Conservation (phyloP, 2,888 invertebrate genomes). For the Drosophila nr. perissopoda region DNA sequence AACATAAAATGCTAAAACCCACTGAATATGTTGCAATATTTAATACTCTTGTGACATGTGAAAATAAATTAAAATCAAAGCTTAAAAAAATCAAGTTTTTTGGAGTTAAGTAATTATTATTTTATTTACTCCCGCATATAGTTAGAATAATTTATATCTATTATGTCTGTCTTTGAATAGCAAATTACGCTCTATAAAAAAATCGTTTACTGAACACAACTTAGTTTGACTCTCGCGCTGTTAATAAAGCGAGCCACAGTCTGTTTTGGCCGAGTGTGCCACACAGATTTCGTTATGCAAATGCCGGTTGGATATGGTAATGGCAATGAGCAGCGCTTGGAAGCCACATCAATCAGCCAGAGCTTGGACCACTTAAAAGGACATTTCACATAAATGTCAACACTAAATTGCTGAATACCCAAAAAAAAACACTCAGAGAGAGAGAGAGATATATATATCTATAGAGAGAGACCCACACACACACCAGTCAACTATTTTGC, state of each 20-base stretch:
- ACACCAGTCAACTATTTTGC: constrained; percentile 37
- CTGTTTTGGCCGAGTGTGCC: constrained; percentile 18
- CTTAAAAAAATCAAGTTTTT: background rate
- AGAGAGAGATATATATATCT: constrained; percentile 5
- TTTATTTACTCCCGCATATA: background rate
- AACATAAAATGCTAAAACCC: background rate
- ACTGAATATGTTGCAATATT: background rate
- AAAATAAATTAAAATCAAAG: background rate
- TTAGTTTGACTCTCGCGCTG: constrained; percentile 6
- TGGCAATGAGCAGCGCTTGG: constrained; percentile 18
- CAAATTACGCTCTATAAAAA: background rate
- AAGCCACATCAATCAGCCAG: constrained; percentile 65
- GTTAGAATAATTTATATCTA: background rate
- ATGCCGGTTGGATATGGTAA: constrained; percentile 22
- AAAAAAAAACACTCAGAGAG: constrained; percentile 18
- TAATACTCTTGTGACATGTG: background rate
- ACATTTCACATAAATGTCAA: constrained; percentile 73
- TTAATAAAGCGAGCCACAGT: constrained; percentile 18
- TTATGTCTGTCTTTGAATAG: background rate
- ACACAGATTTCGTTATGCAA: constrained; percentile 40
- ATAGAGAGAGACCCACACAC: constrained; percentile 7
- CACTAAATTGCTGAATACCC: constrained; percentile 60
- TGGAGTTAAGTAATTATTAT: background rate
- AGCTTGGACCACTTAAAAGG: constrained; percentile 57
- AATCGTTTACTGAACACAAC: background rate